These are phyloP conservation scores for Athalia circularis DNA, from an alignment of 2,888 invertebrate genomes.

Conservation along the genomic window DNA sequence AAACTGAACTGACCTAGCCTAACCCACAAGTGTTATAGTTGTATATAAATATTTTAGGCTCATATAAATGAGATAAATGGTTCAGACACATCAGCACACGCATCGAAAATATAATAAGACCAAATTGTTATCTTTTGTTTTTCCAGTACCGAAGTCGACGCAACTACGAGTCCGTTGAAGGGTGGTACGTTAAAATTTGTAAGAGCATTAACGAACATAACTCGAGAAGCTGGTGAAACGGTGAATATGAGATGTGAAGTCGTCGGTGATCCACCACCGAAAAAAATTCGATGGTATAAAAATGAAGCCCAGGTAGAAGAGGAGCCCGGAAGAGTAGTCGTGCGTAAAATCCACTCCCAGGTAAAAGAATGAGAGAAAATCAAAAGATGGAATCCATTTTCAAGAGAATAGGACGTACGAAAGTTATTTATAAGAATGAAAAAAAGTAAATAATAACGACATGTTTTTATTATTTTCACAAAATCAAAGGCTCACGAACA, in stretches of 20 bases:
- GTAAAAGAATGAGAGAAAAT: constrained; percentile 50
- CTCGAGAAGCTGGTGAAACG: constrained; percentile 77
- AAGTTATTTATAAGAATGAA: not conserved
- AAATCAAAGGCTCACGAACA: constrained; percentile 61
- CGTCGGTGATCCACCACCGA: constrained; percentile 77
- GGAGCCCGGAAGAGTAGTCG: constrained; percentile 73
- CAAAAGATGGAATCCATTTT: not conserved
- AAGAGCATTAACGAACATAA: constrained; percentile 76
- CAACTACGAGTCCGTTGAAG: constrained; percentile 57
- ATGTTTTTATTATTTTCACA: not conserved
- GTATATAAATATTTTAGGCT: too few relatives aligned
- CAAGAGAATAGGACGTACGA: not conserved
- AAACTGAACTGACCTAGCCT: too few relatives aligned
- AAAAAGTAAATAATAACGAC: not conserved
- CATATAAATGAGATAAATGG: not conserved
- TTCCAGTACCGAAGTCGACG: constrained; percentile 58
- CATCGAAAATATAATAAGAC: not conserved
- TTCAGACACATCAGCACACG: not conserved
- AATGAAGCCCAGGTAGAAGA: constrained; percentile 77
- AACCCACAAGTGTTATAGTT: too few relatives aligned
- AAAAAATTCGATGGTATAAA: constrained; percentile 80
- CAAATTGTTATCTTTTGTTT: constrained; percentile 1
- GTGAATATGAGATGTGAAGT: constrained; percentile 82
- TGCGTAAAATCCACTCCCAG: constrained; percentile 69
- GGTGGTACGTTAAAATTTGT: constrained; percentile 76